Evolutionary conservation across 2,888 invertebrate genomes (phyloP).

Genomic region (Nemapogon koenigi): DNA sequence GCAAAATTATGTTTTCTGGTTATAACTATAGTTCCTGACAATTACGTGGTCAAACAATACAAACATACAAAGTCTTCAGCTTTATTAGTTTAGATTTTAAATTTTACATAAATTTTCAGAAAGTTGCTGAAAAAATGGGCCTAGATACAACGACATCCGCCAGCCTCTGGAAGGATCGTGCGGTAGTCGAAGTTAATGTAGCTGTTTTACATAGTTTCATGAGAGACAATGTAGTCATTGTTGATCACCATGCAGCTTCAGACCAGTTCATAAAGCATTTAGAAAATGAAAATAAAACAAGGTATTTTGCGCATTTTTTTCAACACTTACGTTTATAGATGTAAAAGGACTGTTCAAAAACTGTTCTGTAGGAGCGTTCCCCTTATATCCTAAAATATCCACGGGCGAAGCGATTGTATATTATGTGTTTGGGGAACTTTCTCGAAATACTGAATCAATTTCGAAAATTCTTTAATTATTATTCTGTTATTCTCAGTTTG

Average conservation of each 20-base stretch:
- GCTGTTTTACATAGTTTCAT: constrained; percentile 91
- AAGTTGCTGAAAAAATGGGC: constrained; percentile 82
- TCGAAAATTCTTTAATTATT: too few relatives aligned
- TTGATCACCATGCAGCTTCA: constrained; percentile 94
- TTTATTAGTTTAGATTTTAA: too few relatives aligned
- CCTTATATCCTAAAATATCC: too few relatives aligned
- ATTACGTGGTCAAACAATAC: too few relatives aligned
- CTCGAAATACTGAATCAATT: too few relatives aligned
- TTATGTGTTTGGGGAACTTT: too few relatives aligned
- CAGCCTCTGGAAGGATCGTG: constrained; percentile 92
- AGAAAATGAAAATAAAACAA: constrained; percentile 83
- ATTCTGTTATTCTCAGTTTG: neutral
- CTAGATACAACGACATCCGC: constrained; percentile 84
- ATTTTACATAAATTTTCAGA: constrained; percentile 24
- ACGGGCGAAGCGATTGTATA: too few relatives aligned
- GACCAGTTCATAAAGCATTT: constrained; percentile 96
- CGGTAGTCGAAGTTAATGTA: constrained; percentile 87
- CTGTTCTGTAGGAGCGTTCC: too few relatives aligned
- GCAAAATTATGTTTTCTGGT: too few relatives aligned
- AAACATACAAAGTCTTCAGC: too few relatives aligned
- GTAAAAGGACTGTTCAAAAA: too few relatives aligned
- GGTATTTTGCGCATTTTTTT: constrained; percentile 43
- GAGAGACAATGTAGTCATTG: constrained; percentile 85
- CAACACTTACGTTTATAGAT: neutral
- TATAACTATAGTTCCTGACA: too few relatives aligned